Conservation (phyloP, 1,140 invertebrate species). For the Anastatus disparis region DNA sequence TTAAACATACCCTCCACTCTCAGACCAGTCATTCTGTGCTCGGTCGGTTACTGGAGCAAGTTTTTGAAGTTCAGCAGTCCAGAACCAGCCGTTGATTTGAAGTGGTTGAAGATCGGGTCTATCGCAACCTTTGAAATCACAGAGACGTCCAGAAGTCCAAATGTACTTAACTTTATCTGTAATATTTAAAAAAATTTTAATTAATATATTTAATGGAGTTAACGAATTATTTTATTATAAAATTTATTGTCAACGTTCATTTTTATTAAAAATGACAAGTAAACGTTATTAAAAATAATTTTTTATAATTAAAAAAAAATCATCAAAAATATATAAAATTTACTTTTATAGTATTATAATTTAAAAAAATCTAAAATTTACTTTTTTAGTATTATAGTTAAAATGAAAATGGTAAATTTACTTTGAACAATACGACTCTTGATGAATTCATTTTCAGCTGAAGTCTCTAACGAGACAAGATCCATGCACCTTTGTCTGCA, state of each 20-base stretch:
- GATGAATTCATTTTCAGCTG: conserved; percentile 84
- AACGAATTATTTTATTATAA: neutral
- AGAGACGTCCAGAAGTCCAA: conserved; percentile 87
- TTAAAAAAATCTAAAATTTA: too few relatives aligned
- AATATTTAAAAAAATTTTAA: neutral
- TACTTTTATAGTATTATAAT: too few relatives aligned
- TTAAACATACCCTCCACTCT: conserved; percentile 73
- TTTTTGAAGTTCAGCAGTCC: conserved; percentile 85
- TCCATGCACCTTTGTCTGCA: conserved; percentile 89
- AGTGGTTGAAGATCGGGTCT: conserved; percentile 80
- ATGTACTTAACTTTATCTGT: conserved; percentile 78
- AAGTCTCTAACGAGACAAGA: conserved; percentile 82
- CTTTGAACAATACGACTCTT: conserved; percentile 79
- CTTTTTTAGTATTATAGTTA: neutral
- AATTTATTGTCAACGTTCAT: neutral
- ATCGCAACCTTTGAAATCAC: conserved; percentile 86
- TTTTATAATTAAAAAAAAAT: too few relatives aligned
- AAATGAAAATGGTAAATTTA: conserved; percentile 57
- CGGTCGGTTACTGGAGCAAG: conserved; percentile 80
- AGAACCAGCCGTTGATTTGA: conserved; percentile 87
- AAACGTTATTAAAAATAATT: too few relatives aligned
- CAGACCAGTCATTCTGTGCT: conserved; percentile 84
- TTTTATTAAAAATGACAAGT: too few relatives aligned
- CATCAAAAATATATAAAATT: too few relatives aligned
- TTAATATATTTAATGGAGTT: too few relatives aligned